Conservation (phyloP, 2,888 invertebrate genomes). For the Agrochola lychnidis region DNA sequence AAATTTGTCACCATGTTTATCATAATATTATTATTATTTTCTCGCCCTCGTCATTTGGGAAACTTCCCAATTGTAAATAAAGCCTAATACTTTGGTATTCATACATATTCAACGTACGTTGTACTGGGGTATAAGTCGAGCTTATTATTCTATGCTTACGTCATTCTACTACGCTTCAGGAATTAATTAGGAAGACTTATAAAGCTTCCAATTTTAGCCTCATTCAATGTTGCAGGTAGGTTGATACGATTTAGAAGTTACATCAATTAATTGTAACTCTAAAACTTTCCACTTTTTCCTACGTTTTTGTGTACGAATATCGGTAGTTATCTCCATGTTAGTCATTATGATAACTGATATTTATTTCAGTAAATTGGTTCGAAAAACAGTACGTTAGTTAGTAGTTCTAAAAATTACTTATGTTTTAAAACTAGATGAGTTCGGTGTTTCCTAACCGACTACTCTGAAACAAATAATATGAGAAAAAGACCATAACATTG, state of each 20-base stretch:
- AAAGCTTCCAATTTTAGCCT: background rate
- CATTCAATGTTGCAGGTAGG: background rate
- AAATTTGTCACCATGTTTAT: background rate
- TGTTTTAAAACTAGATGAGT: too few species aligned
- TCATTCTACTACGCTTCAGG: constrained; percentile 18
- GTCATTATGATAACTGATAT: too few species aligned
- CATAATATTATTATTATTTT: background rate
- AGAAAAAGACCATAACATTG: too few species aligned
- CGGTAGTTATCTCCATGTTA: background rate
- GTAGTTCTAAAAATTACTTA: too few species aligned
- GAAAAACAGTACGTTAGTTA: background rate
- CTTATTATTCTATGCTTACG: constrained; percentile 20
- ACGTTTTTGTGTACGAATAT: background rate
- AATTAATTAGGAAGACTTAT: constrained; percentile 38
- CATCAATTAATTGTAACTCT: background rate
- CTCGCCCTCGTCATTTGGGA: background rate
- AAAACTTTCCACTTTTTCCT: too few species aligned
- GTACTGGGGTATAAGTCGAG: constrained; percentile 4
- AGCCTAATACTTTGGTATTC: background rate
- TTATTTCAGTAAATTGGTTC: background rate
- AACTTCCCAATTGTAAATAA: background rate
- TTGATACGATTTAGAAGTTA: background rate
- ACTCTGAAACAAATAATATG: too few species aligned
- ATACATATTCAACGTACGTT: constrained; percentile 30
- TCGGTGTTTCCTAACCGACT: too few species aligned